A percentile compares a stretch with the other conserved stretches of the same genome.
Evolutionary conservation across 2,888 invertebrate species (phyloP).

Genomic region (Ophioninae sp.): DNA sequence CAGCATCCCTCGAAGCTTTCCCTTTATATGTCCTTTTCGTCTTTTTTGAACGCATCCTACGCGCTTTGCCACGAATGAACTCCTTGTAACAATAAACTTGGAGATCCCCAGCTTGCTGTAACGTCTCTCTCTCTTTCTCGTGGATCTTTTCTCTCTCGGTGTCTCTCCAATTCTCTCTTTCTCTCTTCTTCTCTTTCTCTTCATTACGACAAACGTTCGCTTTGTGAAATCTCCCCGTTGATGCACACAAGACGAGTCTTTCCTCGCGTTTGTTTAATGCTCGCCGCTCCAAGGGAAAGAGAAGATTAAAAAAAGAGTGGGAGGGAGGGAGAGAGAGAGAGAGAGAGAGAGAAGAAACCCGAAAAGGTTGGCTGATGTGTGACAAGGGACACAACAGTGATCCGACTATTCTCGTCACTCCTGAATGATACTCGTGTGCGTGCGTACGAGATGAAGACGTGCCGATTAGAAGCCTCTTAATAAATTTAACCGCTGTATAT

Average conservation of each 20-base stretch:
- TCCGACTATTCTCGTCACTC: slow-evolving; percentile 58
- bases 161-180: slow-evolving; percentile 26
- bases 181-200: slow-evolving; percentile 43
- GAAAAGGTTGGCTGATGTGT: slow-evolving; percentile 46
- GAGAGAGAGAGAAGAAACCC: slow-evolving; percentile 41
- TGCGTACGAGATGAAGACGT: slow-evolving; percentile 45
- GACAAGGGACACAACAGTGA: slow-evolving; percentile 15
- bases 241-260: slow-evolving; percentile 47
- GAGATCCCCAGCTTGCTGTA: slow-evolving; percentile 54
- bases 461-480: slow-evolving; percentile 58
- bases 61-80: slow-evolving; percentile 65
- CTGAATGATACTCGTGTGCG: slow-evolving; percentile 35
- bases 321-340: background rate
- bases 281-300: slow-evolving; percentile 34
- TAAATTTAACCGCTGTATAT: slow-evolving; percentile 49
- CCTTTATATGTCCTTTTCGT: slow-evolving; percentile 35
- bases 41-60: slow-evolving; percentile 51
- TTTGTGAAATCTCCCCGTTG: slow-evolving; percentile 53
- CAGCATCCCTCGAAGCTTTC: slow-evolving; percentile 52
- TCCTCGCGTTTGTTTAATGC: slow-evolving; percentile 59
- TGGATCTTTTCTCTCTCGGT: slow-evolving; percentile 40
- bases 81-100: slow-evolving; percentile 74
- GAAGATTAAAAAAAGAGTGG: background rate
- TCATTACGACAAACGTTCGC: slow-evolving; percentile 61
- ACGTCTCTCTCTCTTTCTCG: slow-evolving; percentile 50